Percentiles rank a stretch among this genome's conserved stretches.
Evolutionary conservation across 2,797 vertebrate genomes (phyloP).

Genomic region (Danio choprae): DNA sequence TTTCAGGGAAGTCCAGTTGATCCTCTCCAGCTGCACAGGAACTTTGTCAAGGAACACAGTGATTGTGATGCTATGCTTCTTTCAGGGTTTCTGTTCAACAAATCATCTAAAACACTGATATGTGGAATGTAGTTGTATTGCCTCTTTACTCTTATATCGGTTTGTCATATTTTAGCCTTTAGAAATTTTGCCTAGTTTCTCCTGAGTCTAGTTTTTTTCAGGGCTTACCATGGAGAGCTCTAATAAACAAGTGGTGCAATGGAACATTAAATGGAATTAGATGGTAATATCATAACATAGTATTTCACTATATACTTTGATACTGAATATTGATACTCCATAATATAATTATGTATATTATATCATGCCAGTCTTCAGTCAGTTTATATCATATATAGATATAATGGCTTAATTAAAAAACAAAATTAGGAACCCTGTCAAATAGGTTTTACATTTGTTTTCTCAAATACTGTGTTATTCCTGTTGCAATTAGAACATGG

Average conservation of each 20-base stretch:
- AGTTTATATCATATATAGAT: too few species aligned
- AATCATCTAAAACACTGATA: not conserved
- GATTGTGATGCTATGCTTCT: not conserved
- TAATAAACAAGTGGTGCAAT: not conserved
- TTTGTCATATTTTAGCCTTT: not conserved
- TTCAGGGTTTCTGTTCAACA: constrained; percentile 4
- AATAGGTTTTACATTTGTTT: too few species aligned
- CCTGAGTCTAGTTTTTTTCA: not conserved
- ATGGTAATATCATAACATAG: not conserved
- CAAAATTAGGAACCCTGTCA: too few species aligned
- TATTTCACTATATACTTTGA: too few species aligned
- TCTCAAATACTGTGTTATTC: too few species aligned
- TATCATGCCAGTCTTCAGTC: too few species aligned
- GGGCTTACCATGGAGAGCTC: not conserved
- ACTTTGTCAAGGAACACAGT: not conserved
- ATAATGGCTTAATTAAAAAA: too few species aligned
- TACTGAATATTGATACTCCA: too few species aligned
- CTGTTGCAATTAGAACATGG: too few species aligned
- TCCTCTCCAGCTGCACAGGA: constrained; percentile 2
- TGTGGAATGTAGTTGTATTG: constrained; percentile 16
- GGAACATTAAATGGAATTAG: not conserved
- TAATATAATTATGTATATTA: too few species aligned
- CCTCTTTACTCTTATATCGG: not conserved
- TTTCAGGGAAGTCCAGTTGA: constrained; percentile 1
- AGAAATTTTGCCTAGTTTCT: too few species aligned